A percentile compares a stretch with the other conserved stretches of the same genome.
Conservation (phyloP, 1,140 invertebrate species). For the Cydia amplana region DNA sequence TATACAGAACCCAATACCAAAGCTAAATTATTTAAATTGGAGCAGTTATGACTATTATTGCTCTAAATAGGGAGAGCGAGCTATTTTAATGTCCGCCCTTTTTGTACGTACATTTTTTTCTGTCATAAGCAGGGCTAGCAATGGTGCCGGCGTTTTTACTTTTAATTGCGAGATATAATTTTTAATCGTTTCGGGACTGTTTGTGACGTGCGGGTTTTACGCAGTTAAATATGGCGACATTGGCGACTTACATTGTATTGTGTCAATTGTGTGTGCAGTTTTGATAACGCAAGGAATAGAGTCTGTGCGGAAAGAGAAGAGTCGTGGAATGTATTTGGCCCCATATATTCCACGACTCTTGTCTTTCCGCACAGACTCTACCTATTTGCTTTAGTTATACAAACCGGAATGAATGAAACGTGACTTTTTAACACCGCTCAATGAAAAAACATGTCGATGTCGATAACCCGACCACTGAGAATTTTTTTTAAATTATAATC, state of each 20-base stretch:
- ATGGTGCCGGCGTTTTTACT: slow-evolving; percentile 44
- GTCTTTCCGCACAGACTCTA: too few species aligned
- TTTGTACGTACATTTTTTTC: slow-evolving; percentile 47
- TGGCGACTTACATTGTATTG: not conserved
- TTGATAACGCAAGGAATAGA: too few species aligned
- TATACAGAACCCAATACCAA: not conserved
- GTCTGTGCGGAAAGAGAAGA: too few species aligned
- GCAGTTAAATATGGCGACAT: not conserved
- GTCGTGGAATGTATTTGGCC: too few species aligned
- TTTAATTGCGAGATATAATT: slow-evolving; percentile 19
- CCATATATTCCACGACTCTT: too few species aligned
- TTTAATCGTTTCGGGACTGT: not conserved
- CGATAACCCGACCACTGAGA: too few species aligned
- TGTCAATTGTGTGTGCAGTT: too few species aligned
- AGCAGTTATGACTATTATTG: slow-evolving; percentile 52
- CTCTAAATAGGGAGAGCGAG: slow-evolving; percentile 60
- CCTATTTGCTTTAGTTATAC: too few species aligned
- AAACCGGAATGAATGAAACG: too few species aligned
- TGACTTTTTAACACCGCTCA: too few species aligned
- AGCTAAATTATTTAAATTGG: slow-evolving; percentile 12
- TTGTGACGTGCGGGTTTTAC: not conserved
- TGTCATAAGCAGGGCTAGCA: not conserved
- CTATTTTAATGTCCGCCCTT: slow-evolving; percentile 61
- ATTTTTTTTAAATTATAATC: too few species aligned
- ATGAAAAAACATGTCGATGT: too few species aligned